phyloP scores from a whole-genome alignment of 1,140 invertebrate species.

The Drosophila lini region DNA sequence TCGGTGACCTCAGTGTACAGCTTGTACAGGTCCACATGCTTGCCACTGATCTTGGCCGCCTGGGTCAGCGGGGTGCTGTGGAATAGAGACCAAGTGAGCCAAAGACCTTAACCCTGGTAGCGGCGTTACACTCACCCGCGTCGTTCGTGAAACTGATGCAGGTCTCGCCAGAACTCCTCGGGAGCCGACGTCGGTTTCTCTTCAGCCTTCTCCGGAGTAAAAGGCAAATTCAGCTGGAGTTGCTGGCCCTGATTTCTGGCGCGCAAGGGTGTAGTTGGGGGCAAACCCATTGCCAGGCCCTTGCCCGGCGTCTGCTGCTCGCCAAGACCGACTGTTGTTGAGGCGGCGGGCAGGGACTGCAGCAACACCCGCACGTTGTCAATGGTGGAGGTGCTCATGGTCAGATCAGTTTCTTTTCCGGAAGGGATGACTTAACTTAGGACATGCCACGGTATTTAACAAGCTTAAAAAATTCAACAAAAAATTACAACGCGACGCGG shows the following conservation, averaged over 20 bases:
- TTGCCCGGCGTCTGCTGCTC: constrained; percentile 62
- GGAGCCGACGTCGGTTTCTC: constrained; percentile 33
- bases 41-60: constrained; percentile 92
- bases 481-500: constrained; percentile 63
- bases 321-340: constrained; percentile 4
- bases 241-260: constrained; percentile 52
- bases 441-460: constrained; percentile 49
- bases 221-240: constrained; percentile 25
- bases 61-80: constrained; percentile 90
- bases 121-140: constrained; percentile 89
- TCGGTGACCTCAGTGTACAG: constrained; percentile 95
- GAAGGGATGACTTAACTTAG: constrained; percentile 30
- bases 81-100: not conserved
- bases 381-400: constrained; percentile 61
- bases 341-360: constrained; percentile 67
- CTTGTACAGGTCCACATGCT: constrained; percentile 95
- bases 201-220: constrained; percentile 52
- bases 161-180: constrained; percentile 89
- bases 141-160: constrained; percentile 92
- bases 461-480: constrained; percentile 63
- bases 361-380: constrained; percentile 68
- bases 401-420: constrained; percentile 1
- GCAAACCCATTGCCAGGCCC: constrained; percentile 22
- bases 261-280: constrained; percentile 54
- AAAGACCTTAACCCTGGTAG: not conserved